A percentile compares a stretch with the other conserved stretches of the same genome.
Evolutionary conservation across 2,888 invertebrate genomes (phyloP).

Genomic region (Molanna angustata): DNA sequence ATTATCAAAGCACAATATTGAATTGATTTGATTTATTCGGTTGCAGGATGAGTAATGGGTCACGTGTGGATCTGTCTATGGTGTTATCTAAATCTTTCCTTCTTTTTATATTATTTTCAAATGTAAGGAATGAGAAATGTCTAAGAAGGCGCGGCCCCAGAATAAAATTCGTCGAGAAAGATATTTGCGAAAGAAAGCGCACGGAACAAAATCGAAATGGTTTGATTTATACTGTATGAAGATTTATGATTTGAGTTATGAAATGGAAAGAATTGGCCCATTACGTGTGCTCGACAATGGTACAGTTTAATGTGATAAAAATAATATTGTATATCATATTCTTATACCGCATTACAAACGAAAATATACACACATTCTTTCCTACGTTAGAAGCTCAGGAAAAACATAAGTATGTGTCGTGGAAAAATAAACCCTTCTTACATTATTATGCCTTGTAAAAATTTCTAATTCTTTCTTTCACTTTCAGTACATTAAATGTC

Average conservation of each 20-base stretch:
- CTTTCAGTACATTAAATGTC: no score
- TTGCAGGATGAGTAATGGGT: slow-evolving; percentile 12
- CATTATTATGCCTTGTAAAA: no score
- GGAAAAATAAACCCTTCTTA: no score
- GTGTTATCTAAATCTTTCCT: slow-evolving; percentile 3
- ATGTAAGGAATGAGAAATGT: slow-evolving; percentile 26
- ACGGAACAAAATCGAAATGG: slow-evolving; percentile 25
- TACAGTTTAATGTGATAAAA: no score
- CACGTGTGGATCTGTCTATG: slow-evolving; percentile 8
- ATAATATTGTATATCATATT: no score
- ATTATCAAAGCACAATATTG: no score
- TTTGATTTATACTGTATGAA: slow-evolving; percentile 28
- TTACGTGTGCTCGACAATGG: no score
- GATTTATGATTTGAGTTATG: slow-evolving; percentile 23
- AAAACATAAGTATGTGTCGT: no score
- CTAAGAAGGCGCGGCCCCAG: slow-evolving; percentile 9
- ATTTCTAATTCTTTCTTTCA: no score
- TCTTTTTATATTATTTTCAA: slow-evolving; percentile 21
- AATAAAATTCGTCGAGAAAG: slow-evolving; percentile 10
- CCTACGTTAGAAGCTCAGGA: no score
- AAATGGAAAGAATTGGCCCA: slow-evolving; percentile 21
- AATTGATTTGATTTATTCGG: slow-evolving; percentile 4
- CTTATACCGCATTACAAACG: no score
- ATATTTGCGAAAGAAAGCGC: slow-evolving; percentile 24
- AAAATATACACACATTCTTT: no score